Base-by-base conservation (phyloP, 1,140 invertebrate species). In the Archivesica marissinica region DNA sequence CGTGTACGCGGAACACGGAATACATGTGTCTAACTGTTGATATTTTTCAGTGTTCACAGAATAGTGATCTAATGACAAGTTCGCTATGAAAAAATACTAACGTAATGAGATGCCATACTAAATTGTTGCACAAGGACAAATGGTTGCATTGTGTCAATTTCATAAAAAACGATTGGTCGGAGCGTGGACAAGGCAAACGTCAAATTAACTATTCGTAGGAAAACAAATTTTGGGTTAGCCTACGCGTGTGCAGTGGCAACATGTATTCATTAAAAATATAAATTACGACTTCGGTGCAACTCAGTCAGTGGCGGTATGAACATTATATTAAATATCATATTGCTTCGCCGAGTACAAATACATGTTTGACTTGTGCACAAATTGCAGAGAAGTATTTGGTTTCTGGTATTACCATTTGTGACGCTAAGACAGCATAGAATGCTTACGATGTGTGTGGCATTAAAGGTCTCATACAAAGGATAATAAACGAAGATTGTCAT, bases 401-500 rank as follows among this genome's bases (percentile, higher is more conserved):
- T 64, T 17, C 59, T 35, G 59, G 59, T 64, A 64, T 64, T 64
- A 64, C 9, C 59, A 64, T 64, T 64, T 35, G 15, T 35, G 30
- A 64, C 59, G 30, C 30, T 25, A 64, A 64, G 59, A 64, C 1
- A 35, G 9, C n/a, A 3, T 20, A 35, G 59, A 25, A 33, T 64
- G 11, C 54, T 64, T 64, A 17, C 59, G n/a, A 64, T 64, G 59
- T 64, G 59, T 64, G 59, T 64, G 59, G 59, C 30, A 17, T 20
- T 33, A 2, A 64, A 64, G 25, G 54, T 35, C 11, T 35, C 23
- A 64, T 15, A 64, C 59, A 64, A 64, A 64, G 59, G 25, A 64
- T 20, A 64, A 64, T 64, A 64, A 64, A 64, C 25, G 59, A 64
- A 64, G 38, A 35, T 64, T 64, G 59, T 64, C 38, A n/a, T 64